Percentiles rank a stretch among this genome's conserved stretches.
Conservation (phyloP, 2,888 invertebrate genomes). For the Drosophila ochracea region DNA sequence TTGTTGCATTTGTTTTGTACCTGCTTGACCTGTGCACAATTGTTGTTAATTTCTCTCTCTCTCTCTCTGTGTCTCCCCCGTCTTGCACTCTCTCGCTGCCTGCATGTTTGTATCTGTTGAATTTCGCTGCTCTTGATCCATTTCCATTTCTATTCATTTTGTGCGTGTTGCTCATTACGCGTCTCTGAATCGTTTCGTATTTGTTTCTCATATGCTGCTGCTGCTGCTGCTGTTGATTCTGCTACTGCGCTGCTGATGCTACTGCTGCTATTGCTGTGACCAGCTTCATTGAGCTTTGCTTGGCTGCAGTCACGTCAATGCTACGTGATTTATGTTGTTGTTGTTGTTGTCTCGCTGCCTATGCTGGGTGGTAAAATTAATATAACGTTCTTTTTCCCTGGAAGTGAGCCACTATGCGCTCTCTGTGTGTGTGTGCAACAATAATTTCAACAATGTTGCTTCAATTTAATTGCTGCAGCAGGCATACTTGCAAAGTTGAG, state of each 20-base stretch:
- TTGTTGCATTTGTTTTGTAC: slow-evolving; percentile 76
- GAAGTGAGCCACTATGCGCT: slow-evolving; percentile 49
- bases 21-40: slow-evolving; percentile 71
- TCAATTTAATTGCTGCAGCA: slow-evolving; percentile 63
- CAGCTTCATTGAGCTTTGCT: slow-evolving; percentile 76
- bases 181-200: slow-evolving; percentile 38
- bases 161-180: slow-evolving; percentile 75
- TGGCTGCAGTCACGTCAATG: slow-evolving; percentile 73
- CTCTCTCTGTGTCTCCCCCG: slow-evolving; percentile 1
- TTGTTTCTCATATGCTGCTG: slow-evolving; percentile 50
- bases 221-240: slow-evolving; percentile 3
- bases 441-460: slow-evolving; percentile 63
- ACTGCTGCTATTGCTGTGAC: slow-evolving; percentile 32
- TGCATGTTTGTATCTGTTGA: slow-evolving; percentile 63
- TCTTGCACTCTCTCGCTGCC: not conserved
- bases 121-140: slow-evolving; percentile 76
- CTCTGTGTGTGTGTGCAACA: slow-evolving; percentile 28
- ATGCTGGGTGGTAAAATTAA: slow-evolving; percentile 65
- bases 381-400: slow-evolving; percentile 74
- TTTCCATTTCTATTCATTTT: slow-evolving; percentile 77
- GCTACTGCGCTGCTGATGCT: slow-evolving; percentile 13
- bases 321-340: slow-evolving; percentile 62
- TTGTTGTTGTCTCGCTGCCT: slow-evolving; percentile 13
- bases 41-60: slow-evolving; percentile 20
- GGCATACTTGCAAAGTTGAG: slow-evolving; percentile 17